These are phyloP conservation scores for Sylvicapra grimmia DNA, from an alignment of 2,113 vertebrate genomes.

Conservation along the genomic window DNA sequence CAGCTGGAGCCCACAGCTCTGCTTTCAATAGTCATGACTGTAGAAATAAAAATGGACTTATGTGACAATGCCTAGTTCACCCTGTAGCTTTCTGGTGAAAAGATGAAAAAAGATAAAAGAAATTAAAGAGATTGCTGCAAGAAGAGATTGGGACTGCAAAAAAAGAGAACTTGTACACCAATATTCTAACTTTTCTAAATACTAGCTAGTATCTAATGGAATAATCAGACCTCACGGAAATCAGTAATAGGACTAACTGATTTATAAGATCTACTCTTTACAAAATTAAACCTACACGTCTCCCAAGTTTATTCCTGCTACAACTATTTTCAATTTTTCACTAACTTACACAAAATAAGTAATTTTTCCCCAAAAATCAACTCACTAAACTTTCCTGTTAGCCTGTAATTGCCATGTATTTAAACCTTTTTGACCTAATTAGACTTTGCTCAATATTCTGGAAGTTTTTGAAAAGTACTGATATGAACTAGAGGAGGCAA, in stretches of 20 bases:
- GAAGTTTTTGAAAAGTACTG: neutral
- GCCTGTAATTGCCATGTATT: neutral
- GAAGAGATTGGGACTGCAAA: neutral
- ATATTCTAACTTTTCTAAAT: slow-evolving; percentile 23
- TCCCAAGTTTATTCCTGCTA: neutral
- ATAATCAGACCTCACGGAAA: neutral
- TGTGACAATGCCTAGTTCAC: neutral
- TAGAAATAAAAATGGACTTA: neutral
- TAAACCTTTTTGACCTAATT: neutral
- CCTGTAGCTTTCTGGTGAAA: slow-evolving; percentile 9
- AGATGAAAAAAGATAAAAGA: neutral
- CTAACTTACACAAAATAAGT: neutral
- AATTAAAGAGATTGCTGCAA: neutral
- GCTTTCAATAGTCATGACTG: neutral
- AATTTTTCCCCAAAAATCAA: slow-evolving; percentile 11
- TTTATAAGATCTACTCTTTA: neutral
- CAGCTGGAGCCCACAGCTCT: neutral
- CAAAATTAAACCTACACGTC: neutral
- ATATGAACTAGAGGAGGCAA: neutral
- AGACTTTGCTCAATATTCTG: neutral
- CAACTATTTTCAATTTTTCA: neutral
- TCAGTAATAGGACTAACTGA: neutral
- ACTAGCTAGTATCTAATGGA: neutral
- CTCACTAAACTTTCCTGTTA: neutral
- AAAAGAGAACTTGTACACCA: neutral